Evolutionary conservation across 2,797 vertebrate species (phyloP), one percentile per base, ranked within the genome.

Genomic region (Cynopterus sphinx): DNA sequence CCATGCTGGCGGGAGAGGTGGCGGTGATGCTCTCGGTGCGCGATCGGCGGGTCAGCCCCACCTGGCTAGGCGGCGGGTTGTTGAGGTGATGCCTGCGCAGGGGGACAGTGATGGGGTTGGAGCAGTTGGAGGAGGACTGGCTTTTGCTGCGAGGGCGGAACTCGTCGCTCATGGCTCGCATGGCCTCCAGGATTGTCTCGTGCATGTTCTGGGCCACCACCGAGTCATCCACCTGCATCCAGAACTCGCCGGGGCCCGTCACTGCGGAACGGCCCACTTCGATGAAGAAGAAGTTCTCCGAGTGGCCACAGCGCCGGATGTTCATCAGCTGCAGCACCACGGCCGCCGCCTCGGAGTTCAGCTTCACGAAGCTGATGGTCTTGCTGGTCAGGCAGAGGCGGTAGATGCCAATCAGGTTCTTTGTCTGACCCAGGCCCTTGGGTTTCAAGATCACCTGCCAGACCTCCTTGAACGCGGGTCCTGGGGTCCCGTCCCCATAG

Each of bases 201-300:
- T 99, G 99, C 99, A 99, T 99, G 97, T 99, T 99, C 98, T 99
- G 99, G 0, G 99, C 99, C 90, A 99, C 99, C 67, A 99, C 99
- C 0, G 99, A 99, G 82, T 99, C 99, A 74, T 99, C 99, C 83
- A 99, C 99, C 94, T 99, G 99, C 99, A 99, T 99, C 99, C 99
- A 99, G 96, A 99, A 99, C 97, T 99, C 99, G 6, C 99, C 99
- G 0, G 99, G 99, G 1, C 99, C 99, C 0, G 99, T 99, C 92
- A 99, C 99, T 0, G 99, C 99, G 0, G 99, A 99, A 43, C 99
- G 98, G 68, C 99, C 99, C 95, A 99, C 99, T 98, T 99, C 99
- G 9, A 99, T 99, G 97, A 99, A 99, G 97, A 99, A 99, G 97
- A 99, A 99, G 97, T 99, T 99, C 96, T 99, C 99, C 0, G 99